A percentile compares a stretch with the other conserved stretches of the same genome.
Conservation (phyloP, 1,140 invertebrate species). For the Cotesia typhae region DNA sequence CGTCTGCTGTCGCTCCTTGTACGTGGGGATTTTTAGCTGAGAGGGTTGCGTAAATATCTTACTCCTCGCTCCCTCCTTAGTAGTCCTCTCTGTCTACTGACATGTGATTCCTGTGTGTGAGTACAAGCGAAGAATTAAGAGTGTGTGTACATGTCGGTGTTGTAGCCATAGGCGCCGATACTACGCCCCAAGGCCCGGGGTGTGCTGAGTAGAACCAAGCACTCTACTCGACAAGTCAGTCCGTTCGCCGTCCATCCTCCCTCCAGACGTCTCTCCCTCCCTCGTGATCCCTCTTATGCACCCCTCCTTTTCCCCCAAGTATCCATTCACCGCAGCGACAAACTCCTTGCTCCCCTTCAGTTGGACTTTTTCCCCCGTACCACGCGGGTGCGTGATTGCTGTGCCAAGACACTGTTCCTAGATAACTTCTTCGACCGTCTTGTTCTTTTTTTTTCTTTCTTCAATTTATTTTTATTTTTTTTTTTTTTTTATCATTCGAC, state of each 20-base stretch:
- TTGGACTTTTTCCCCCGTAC: conserved; percentile 37
- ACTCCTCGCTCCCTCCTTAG: conserved; percentile 35
- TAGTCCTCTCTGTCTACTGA: conserved; percentile 20
- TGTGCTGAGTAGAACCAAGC: conserved; percentile 20
- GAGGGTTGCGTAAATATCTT: conserved; percentile 45
- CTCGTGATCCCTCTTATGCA: conserved; percentile 20
- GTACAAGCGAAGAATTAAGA: background rate
- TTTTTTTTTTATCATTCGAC: background rate
- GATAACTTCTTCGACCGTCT: background rate
- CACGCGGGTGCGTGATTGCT: conserved; percentile 36
- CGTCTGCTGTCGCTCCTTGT: conserved; percentile 32
- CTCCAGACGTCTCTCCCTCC: conserved; percentile 32
- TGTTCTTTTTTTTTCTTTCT: background rate
- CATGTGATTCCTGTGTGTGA: background rate
- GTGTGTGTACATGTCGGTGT: conserved; percentile 2
- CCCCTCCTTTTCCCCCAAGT: conserved; percentile 30
- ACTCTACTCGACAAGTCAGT: conserved; percentile 14
- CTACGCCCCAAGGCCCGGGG: conserved; percentile 30
- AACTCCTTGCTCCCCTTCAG: conserved; percentile 37
- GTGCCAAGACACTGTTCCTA: conserved; percentile 3
- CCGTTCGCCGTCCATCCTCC: conserved; percentile 39
- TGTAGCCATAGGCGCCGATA: conserved; percentile 33
- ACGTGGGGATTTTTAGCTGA: conserved; percentile 37
- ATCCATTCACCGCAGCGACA: conserved; percentile 36
- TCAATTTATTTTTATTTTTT: background rate